Conservation (phyloP, 2,113 vertebrate species). For the Cynopterus brachyotis region DNA sequence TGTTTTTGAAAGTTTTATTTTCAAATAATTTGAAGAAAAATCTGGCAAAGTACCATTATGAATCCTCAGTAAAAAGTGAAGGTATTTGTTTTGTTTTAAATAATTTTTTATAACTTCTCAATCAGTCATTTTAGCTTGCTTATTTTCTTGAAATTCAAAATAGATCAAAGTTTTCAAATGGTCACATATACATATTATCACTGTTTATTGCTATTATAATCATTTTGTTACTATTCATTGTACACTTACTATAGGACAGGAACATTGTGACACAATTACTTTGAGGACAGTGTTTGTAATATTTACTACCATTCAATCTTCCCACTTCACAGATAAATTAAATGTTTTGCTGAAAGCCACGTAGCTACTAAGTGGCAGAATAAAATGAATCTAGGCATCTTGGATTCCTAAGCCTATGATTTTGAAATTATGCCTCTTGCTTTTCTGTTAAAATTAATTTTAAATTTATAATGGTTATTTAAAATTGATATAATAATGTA, state of each 20-base stretch:
- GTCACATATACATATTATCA: not conserved
- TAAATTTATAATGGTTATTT: slow-evolving; percentile 8
- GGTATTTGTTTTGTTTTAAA: not conserved
- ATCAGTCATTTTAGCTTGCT: not conserved
- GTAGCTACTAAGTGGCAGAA: not conserved
- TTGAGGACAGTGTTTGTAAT: not conserved
- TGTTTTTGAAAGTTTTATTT: slow-evolving; percentile 12
- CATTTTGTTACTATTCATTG: not conserved
- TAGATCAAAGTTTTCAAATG: not conserved
- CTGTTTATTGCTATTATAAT: not conserved
- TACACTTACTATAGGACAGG: not conserved
- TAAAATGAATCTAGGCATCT: not conserved
- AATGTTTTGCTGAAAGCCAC: not conserved
- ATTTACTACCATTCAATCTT: not conserved
- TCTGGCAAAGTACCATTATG: not conserved
- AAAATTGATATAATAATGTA: not conserved
- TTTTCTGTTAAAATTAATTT: slow-evolving; percentile 25
- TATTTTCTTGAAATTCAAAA: slow-evolving; percentile 11
- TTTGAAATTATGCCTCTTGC: not conserved
- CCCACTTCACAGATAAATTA: not conserved
- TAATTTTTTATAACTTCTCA: not conserved
- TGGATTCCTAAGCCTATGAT: not conserved
- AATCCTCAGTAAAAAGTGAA: slow-evolving; percentile 30
- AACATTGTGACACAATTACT: not conserved
- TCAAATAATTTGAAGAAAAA: slow-evolving; percentile 27